Percentiles rank a stretch among this genome's conserved stretches.
phyloP scores from a whole-genome alignment of 1,140 invertebrate genomes.

The Drosophila busckii region DNA sequence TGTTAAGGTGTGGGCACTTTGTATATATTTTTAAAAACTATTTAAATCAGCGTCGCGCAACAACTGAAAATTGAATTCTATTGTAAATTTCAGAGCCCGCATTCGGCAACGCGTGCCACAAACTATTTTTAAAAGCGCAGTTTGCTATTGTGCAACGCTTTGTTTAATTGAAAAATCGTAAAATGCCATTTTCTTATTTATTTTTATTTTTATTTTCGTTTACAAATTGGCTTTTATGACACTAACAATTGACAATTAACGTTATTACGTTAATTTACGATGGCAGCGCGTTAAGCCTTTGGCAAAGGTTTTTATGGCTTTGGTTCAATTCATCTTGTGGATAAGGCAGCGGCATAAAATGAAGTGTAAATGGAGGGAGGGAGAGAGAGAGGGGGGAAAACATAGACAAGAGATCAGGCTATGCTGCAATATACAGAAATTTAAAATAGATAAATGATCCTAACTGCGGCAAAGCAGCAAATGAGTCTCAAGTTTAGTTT shows the following conservation, averaged over 20 bases:
- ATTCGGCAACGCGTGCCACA: conserved; percentile 51
- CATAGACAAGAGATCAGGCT: too few species aligned
- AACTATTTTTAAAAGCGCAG: conserved; percentile 44
- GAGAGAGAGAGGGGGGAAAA: too few species aligned
- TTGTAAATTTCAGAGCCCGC: conserved; percentile 44
- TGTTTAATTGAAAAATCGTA: conserved; percentile 77
- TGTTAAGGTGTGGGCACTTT: conserved; percentile 43
- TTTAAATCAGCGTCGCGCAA: conserved; percentile 60
- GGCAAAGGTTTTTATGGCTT: conserved; percentile 6
- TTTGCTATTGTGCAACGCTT: conserved; percentile 55
- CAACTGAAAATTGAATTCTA: conserved; percentile 56
- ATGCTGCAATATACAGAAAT: too few species aligned
- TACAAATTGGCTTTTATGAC: conserved; percentile 70
- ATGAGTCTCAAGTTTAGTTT: too few species aligned
- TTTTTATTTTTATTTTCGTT: conserved; percentile 7
- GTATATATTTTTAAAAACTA: conserved; percentile 58
- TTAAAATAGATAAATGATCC: too few species aligned
- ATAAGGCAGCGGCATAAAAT: too few species aligned
- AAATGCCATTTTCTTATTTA: conserved; percentile 43
- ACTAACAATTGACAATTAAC: conserved; percentile 66
- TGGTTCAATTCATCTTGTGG: too few species aligned
- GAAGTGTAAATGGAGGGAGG: background rate
- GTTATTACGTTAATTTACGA: conserved; percentile 60
- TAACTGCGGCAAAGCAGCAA: too few species aligned
- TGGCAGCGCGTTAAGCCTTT: conserved; percentile 42